Percentiles rank a stretch among this genome's conserved stretches.
phyloP scores from a whole-genome alignment of 64 coral and sea anemone genomes.

The Porites lutea region DNA sequence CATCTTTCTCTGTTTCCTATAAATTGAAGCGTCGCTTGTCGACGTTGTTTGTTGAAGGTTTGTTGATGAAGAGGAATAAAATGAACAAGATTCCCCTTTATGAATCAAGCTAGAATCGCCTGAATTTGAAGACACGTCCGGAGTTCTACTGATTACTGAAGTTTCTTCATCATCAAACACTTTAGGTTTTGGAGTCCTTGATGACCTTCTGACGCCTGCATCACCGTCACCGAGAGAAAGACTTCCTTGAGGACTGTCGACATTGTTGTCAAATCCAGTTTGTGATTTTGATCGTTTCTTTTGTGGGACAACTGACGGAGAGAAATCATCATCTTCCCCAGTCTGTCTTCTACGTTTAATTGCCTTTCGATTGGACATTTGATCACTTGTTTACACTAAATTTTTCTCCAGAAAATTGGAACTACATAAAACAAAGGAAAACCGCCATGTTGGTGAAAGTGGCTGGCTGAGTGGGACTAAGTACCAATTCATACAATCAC shows the following conservation, averaged over 20 bases:
- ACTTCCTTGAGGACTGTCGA: neutral
- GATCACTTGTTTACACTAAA: neutral
- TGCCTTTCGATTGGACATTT: conserved; percentile 73
- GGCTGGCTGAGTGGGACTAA: conserved; percentile 24
- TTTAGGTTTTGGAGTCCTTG: conserved; percentile 70
- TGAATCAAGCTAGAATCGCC: neutral
- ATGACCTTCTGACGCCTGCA: conserved; percentile 48
- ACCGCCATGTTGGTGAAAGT: conserved; percentile 55
- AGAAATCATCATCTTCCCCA: conserved; percentile 18
- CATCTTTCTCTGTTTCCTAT: conserved; percentile 11
- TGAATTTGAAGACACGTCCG: neutral
- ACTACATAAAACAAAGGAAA: neutral
- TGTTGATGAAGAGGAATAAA: neutral
- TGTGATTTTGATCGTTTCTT: conserved; percentile 18
- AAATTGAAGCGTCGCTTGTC: neutral
- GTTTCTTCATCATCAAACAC: conserved; percentile 65
- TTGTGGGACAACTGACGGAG: neutral
- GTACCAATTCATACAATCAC: neutral
- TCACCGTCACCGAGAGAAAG: neutral
- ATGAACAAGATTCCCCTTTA: neutral
- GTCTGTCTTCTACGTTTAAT: conserved; percentile 64
- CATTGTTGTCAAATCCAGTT: neutral
- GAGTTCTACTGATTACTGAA: neutral
- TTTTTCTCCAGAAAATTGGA: neutral
- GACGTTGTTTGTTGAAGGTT: neutral